Conservation (phyloP, 2,888 invertebrate genomes). For the Copidosoma aretas region DNA sequence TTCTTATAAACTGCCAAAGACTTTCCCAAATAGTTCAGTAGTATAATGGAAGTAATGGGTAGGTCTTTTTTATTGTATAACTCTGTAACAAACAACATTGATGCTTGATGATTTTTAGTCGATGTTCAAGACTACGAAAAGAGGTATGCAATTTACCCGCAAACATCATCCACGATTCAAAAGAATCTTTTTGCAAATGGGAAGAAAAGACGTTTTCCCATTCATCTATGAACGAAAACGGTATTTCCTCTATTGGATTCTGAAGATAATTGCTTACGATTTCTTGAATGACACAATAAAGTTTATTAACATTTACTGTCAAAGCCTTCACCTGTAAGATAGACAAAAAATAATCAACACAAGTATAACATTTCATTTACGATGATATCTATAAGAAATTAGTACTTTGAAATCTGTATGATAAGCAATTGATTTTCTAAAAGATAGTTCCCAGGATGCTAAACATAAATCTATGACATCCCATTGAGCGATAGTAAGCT, state of each 20-base stretch:
- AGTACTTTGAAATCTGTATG: constrained; percentile 65
- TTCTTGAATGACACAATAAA: constrained; percentile 63
- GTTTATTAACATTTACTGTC: constrained; percentile 63
- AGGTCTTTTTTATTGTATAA: constrained; percentile 47
- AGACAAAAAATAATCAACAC: constrained; percentile 10
- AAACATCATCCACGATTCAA: constrained; percentile 65
- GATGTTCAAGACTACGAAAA: background rate
- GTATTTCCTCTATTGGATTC: constrained; percentile 60
- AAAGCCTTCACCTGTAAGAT: constrained; percentile 67
- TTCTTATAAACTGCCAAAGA: constrained; percentile 53
- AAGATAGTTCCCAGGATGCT: constrained; percentile 71
- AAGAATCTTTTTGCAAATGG: constrained; percentile 66
- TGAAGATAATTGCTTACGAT: constrained; percentile 60
- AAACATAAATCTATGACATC: constrained; percentile 77
- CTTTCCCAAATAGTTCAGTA: constrained; percentile 52
- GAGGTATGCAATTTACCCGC: constrained; percentile 35
- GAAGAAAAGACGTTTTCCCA: constrained; percentile 81
- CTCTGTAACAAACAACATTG: constrained; percentile 42
- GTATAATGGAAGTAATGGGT: constrained; percentile 45
- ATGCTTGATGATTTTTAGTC: constrained; percentile 1
- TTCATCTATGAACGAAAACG: constrained; percentile 66
- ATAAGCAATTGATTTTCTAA: constrained; percentile 55
- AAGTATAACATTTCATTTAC: background rate
- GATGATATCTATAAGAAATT: background rate
- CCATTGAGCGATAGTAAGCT: constrained; percentile 68